Evolutionary conservation across 2,113 vertebrate species (phyloP).

Genomic region (Gnathonemus longibarbis): DNA sequence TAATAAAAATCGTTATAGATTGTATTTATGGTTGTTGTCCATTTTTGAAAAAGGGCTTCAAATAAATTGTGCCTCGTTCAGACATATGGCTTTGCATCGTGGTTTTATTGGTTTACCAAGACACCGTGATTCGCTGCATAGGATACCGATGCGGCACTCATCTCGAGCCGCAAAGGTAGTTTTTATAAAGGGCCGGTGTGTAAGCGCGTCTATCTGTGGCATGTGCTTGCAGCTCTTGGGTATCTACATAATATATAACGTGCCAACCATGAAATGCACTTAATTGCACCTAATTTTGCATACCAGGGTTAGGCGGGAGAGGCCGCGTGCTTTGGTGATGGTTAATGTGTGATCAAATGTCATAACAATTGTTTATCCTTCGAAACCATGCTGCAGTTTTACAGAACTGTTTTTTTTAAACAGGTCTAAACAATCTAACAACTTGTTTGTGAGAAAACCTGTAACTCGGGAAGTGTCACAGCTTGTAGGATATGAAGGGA

Average conservation of each 20-base stretch:
- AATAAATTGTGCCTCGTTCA: background rate
- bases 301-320: background rate
- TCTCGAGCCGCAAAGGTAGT: background rate
- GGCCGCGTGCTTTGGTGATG: background rate
- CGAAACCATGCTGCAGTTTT: background rate
- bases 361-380: background rate
- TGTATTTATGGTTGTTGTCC: background rate
- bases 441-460: background rate
- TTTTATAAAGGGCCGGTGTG: background rate
- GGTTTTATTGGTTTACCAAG: background rate
- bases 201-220: background rate
- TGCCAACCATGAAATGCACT: background rate
- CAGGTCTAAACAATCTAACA: background rate
- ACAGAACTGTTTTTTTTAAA: background rate
- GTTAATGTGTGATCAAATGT: background rate
- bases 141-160: background rate
- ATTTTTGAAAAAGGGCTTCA: background rate
- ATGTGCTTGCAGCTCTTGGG: background rate
- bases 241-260: background rate
- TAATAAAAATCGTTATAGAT: background rate
- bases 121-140: background rate
- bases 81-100: background rate
- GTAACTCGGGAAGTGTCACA: background rate
- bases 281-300: background rate
- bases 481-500: background rate